Evolutionary conservation across 2,888 invertebrate genomes (phyloP).

Genomic region (Agriotes lineatus): DNA sequence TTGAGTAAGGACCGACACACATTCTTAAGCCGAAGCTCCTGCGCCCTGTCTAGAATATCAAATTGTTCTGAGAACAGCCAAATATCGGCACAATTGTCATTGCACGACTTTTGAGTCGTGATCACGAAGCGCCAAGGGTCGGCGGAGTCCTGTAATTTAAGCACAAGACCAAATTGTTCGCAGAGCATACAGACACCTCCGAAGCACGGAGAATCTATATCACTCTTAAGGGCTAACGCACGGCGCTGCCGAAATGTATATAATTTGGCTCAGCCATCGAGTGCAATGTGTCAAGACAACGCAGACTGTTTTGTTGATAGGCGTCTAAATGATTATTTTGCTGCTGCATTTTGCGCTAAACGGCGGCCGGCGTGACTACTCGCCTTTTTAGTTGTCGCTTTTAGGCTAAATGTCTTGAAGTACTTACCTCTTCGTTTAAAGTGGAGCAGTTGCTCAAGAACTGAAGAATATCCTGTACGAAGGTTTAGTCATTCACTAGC

Average conservation of each 20-base stretch:
- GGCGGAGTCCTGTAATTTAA: constrained; percentile 40
- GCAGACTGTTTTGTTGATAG: constrained; percentile 4
- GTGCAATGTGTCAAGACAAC: constrained; percentile 22
- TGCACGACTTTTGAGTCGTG: constrained; percentile 42
- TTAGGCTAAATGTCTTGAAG: too few relatives aligned
- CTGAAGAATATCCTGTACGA: too few relatives aligned
- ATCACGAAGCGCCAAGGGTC: constrained; percentile 42
- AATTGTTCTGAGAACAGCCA: constrained; percentile 21
- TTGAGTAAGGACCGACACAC: too few relatives aligned
- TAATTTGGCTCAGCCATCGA: constrained; percentile 8
- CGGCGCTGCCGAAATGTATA: constrained; percentile 13
- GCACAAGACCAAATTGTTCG: constrained; percentile 33
- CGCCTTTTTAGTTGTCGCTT: too few relatives aligned
- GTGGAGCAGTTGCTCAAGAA: too few relatives aligned
- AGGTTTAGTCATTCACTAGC: too few relatives aligned
- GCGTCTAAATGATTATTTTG: too few relatives aligned
- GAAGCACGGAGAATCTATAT: constrained; percentile 19
- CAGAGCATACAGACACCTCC: constrained; percentile 19
- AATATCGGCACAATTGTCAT: constrained; percentile 17
- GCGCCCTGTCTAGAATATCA: not conserved
- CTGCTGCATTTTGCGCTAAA: too few relatives aligned
- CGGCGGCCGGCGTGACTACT: too few relatives aligned
- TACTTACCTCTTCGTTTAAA: too few relatives aligned
- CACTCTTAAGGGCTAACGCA: constrained; percentile 14
- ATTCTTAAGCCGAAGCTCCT: too few relatives aligned